These are phyloP conservation scores for Napeogenes inachia DNA, from an alignment of 2,888 invertebrate species.

Conservation along the genomic window DNA sequence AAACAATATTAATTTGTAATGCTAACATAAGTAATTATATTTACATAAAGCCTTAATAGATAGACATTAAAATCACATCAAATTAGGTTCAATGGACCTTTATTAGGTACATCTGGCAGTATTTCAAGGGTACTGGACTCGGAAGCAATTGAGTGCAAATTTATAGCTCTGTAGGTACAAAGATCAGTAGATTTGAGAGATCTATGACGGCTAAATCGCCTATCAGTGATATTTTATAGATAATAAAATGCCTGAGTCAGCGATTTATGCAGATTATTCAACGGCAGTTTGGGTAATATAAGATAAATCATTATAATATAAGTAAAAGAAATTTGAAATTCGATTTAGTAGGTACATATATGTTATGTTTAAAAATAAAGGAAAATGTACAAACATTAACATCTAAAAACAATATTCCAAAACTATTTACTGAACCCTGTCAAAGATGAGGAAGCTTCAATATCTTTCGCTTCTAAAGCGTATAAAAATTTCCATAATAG, in stretches of 20 bases:
- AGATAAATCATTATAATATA: neutral
- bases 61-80: constrained; percentile 8
- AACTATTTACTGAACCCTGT: neutral
- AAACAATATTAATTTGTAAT: no score
- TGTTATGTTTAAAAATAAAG: neutral
- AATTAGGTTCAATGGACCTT: constrained; percentile 23
- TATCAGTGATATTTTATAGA: constrained; percentile 7
- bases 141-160: constrained; percentile 60
- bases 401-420: neutral
- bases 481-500: constrained; percentile 3
- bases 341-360: neutral
- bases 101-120: constrained; percentile 45
- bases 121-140: constrained; percentile 57
- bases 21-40: no score
- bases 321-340: neutral
- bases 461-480: neutral
- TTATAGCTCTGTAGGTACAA: constrained; percentile 45
- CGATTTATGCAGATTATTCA: constrained; percentile 1
- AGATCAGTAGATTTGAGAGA: constrained; percentile 30
- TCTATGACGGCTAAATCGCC: constrained; percentile 25
- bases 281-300: no score
- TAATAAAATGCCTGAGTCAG: constrained; percentile 5
- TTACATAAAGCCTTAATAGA: no score
- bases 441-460: neutral
- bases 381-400: neutral